Conservation (phyloP, 2,113 vertebrate species). For the Meriones unguiculatus region DNA sequence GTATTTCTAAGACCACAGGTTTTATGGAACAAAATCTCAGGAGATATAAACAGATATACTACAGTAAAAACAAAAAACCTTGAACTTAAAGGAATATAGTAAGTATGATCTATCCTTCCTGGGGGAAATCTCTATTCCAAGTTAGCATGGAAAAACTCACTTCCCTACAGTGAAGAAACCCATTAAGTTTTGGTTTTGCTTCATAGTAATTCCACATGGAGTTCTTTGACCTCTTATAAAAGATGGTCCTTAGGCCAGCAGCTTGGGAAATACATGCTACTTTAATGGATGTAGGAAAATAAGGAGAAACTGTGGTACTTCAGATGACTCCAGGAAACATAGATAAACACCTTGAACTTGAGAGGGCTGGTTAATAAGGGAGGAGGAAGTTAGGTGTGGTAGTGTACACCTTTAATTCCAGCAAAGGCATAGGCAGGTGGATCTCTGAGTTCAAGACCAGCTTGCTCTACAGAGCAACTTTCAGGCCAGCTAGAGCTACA, state of each 20-base stretch:
- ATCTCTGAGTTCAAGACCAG: background rate
- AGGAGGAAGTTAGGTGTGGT: background rate
- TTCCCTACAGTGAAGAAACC: background rate
- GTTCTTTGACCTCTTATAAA: background rate
- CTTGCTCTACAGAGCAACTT: background rate
- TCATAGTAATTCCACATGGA: background rate
- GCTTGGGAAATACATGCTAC: background rate
- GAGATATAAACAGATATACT: background rate
- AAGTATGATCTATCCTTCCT: conserved; percentile 5
- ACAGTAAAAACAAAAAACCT: background rate
- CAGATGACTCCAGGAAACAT: background rate
- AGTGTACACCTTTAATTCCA: background rate
- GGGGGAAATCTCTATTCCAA: background rate
- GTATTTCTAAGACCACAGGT: background rate
- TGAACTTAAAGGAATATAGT: background rate
- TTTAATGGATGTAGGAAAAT: background rate
- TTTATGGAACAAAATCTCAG: background rate
- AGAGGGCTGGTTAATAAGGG: background rate
- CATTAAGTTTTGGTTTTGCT: conserved; percentile 32
- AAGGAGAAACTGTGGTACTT: background rate
- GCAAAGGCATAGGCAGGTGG: background rate
- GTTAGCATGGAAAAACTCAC: background rate
- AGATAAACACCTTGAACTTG: background rate
- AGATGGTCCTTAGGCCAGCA: background rate
- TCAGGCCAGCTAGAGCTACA: background rate